Percentiles rank a stretch among this genome's conserved stretches.
Evolutionary conservation across 2,113 vertebrate genomes (phyloP).

Genomic region (Phalacrocorax carbo): DNA sequence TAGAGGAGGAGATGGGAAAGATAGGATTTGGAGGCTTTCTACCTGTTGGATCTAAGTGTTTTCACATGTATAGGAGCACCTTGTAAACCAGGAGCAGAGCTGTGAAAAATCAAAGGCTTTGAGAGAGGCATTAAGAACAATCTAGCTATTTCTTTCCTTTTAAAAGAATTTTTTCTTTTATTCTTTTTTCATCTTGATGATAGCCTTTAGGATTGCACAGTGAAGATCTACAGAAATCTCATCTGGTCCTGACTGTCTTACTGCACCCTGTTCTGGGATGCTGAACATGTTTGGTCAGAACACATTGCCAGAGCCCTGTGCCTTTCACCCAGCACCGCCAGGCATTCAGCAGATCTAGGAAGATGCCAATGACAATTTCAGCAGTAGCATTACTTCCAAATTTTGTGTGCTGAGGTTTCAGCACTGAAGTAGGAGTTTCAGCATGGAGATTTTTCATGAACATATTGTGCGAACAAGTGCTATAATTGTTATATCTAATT

Average conservation of each 20-base stretch:
- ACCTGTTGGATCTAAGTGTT: neutral
- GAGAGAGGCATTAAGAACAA: neutral
- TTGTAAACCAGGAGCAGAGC: neutral
- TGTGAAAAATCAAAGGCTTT: neutral
- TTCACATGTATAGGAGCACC: neutral
- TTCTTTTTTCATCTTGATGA: neutral
- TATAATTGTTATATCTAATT: slow-evolving; percentile 41
- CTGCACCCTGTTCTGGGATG: neutral
- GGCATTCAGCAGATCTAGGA: neutral
- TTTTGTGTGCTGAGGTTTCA: neutral
- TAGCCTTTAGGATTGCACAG: neutral
- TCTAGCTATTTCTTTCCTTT: neutral
- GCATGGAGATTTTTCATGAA: slow-evolving; percentile 11
- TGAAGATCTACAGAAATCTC: neutral
- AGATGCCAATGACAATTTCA: neutral
- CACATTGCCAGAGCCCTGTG: neutral
- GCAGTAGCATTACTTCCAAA: neutral
- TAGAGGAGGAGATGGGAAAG: neutral
- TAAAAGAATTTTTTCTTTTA: neutral
- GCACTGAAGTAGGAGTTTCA: slow-evolving; percentile 7
- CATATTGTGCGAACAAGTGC: slow-evolving; percentile 46
- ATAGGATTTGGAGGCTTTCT: neutral
- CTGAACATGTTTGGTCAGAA: neutral
- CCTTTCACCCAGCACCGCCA: neutral
- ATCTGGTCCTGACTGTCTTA: neutral